phyloP scores from a whole-genome alignment of 1,140 invertebrate genomes.

The Elysia chlorotica region DNA sequence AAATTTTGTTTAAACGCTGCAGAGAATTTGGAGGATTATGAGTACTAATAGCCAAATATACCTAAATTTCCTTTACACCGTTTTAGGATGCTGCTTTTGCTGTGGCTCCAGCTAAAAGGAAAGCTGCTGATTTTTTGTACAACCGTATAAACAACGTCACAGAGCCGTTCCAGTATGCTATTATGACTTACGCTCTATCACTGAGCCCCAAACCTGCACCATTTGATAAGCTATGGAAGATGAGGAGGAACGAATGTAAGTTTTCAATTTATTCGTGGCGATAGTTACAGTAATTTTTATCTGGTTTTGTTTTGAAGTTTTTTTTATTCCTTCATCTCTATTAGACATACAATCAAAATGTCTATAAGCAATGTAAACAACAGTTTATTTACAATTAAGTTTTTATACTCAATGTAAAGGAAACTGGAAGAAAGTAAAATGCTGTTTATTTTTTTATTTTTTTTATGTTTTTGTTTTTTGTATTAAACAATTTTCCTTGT shows the following conservation, averaged over 20 bases:
- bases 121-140: constrained; percentile 44
- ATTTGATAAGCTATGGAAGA: constrained; percentile 4
- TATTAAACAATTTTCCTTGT: too few relatives aligned
- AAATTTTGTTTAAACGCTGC: too few relatives aligned
- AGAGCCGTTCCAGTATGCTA: constrained; percentile 47
- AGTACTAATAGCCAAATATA: too few relatives aligned
- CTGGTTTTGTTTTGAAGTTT: not conserved
- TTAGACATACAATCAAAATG: too few relatives aligned
- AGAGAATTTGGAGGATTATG: too few relatives aligned
- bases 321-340: not conserved
- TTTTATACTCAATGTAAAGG: too few relatives aligned
- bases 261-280: not conserved
- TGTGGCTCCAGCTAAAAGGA: constrained; percentile 39
- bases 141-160: constrained; percentile 28
- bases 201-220: constrained; percentile 37
- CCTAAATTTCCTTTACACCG: too few relatives aligned
- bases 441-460: too few relatives aligned
- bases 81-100: constrained; percentile 44
- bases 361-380: too few relatives aligned
- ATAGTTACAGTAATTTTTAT: not conserved
- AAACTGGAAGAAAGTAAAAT: too few relatives aligned
- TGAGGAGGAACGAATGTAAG: constrained; percentile 29
- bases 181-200: constrained; percentile 50
- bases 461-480: too few relatives aligned
- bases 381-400: too few relatives aligned